Percentiles rank a stretch among this genome's conserved stretches.
These are phyloP conservation scores for Chloroceryle amazona DNA, from an alignment of 2,797 vertebrate genomes.

Conservation along the genomic window DNA sequence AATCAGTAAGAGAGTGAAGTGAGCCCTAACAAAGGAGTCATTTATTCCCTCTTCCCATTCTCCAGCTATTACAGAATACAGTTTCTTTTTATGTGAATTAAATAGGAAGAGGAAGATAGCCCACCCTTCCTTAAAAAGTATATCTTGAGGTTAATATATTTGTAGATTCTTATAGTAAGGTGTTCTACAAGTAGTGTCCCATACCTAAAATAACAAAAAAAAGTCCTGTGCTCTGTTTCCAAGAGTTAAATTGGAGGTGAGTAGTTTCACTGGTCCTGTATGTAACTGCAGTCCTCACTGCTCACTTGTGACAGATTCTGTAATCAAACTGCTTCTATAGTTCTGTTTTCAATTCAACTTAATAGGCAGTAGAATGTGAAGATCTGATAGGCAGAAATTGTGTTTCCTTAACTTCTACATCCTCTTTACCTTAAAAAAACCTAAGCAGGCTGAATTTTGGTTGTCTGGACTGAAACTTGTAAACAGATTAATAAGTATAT, in stretches of 20 bases:
- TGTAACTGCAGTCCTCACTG: neutral
- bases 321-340: neutral
- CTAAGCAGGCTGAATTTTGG: neutral
- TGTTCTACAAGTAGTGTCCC: neutral
- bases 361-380: neutral
- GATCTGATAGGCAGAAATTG: neutral
- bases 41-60: neutral
- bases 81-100: neutral
- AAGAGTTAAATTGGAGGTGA: neutral
- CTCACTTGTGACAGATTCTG: neutral
- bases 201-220: neutral
- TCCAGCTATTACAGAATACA: neutral
- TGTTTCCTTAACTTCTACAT: neutral
- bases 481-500: neutral
- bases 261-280: neutral
- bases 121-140: neutral
- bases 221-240: neutral
- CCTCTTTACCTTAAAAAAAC: neutral
- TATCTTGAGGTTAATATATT: neutral
- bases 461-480: neutral
- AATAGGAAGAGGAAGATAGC: neutral
- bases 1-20: neutral
- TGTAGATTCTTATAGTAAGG: neutral
- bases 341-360: neutral
- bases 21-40: neutral